Conservation (phyloP, 2,797 vertebrate genomes). For the Rhinichthys osculus region DNA sequence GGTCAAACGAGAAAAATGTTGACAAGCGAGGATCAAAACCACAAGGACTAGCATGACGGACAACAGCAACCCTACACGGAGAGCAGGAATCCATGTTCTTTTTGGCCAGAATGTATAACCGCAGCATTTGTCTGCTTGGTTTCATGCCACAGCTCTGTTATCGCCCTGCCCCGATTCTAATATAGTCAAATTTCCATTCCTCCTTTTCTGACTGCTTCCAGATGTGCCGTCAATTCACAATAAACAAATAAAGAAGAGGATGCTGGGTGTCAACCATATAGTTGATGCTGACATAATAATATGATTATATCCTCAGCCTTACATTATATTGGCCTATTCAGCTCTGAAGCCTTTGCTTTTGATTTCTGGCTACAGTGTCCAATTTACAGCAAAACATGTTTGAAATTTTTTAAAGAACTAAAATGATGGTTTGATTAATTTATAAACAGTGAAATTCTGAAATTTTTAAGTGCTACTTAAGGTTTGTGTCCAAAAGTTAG, state of each 20-base stretch:
- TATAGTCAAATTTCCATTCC: slow-evolving; percentile 76
- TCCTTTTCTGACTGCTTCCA: slow-evolving; percentile 73
- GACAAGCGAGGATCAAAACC: slow-evolving; percentile 37
- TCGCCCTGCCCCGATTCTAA: slow-evolving; percentile 71
- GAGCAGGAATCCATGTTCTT: slow-evolving; percentile 17
- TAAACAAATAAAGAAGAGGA: slow-evolving; percentile 63
- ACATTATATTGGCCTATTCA: neutral
- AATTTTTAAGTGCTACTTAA: neutral
- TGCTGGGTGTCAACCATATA: slow-evolving; percentile 6
- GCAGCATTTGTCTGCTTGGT: slow-evolving; percentile 65
- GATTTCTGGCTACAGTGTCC: neutral
- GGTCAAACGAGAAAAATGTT: slow-evolving; percentile 6
- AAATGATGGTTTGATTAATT: neutral
- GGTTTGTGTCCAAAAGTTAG: neutral
- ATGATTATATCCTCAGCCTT: neutral
- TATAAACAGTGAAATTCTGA: neutral
- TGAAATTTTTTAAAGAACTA: neutral
- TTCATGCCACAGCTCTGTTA: slow-evolving; percentile 73
- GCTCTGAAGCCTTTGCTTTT: neutral
- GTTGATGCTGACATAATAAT: neutral
- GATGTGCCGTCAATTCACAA: slow-evolving; percentile 67
- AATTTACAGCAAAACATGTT: neutral
- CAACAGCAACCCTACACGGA: slow-evolving; percentile 24
- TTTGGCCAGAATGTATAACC: slow-evolving; percentile 66
- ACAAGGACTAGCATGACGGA: slow-evolving; percentile 10